phyloP scores from a whole-genome alignment of 2,113 vertebrate species.

The Amblyornis subalaris region DNA sequence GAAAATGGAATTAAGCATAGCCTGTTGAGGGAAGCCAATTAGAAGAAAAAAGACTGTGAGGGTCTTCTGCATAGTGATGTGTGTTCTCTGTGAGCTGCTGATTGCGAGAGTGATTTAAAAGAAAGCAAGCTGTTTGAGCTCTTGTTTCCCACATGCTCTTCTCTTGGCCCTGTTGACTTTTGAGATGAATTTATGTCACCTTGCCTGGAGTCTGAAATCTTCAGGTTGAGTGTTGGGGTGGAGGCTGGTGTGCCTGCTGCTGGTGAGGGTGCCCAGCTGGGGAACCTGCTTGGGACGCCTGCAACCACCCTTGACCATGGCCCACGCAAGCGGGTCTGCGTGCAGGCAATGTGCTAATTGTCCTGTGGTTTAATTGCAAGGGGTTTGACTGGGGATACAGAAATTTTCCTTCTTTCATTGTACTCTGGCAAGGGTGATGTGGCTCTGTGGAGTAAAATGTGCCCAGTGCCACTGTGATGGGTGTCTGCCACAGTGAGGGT shows the following conservation, averaged over 20 bases:
- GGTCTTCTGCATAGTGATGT: neutral
- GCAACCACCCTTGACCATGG: rapidly evolving
- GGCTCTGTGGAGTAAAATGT: neutral
- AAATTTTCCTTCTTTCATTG: neutral
- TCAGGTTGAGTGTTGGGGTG: neutral
- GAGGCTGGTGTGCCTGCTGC: neutral
- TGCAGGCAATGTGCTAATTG: rapidly evolving
- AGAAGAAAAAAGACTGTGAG: neutral
- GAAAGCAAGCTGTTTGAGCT: neutral
- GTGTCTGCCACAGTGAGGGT: neutral
- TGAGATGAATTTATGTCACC: neutral
- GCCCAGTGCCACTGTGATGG: rapidly evolving
- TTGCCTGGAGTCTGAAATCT: neutral
- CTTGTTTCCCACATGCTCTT: neutral
- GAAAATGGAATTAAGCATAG: neutral
- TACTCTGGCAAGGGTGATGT: neutral
- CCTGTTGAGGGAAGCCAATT: neutral
- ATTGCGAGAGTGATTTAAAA: neutral
- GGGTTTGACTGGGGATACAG: neutral
- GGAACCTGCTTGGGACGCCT: neutral
- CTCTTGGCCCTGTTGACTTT: neutral
- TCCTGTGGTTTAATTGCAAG: neutral
- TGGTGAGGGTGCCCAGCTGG: neutral
- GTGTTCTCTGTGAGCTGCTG: neutral
- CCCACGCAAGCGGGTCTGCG: rapidly evolving